These are phyloP conservation scores for Chloroceryle amazona DNA, from an alignment of 2,797 vertebrate genomes.

Conservation along the genomic window DNA sequence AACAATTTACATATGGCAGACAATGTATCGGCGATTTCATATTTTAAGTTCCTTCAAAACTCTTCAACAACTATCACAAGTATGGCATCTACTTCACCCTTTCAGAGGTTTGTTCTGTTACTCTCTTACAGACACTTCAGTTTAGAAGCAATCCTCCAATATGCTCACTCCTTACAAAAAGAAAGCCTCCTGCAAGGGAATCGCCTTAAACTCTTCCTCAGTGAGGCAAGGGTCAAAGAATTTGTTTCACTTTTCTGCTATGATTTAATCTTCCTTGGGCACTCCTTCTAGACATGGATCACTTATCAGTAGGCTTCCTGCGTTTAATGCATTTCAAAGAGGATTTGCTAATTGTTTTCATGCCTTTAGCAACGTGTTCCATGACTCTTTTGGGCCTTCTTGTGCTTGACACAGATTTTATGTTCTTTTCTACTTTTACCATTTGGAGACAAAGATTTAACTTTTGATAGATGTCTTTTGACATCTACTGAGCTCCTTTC, in stretches of 20 bases:
- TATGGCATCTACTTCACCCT: background rate
- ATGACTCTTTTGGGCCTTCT: background rate
- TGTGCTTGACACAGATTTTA: background rate
- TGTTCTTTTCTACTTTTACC: background rate
- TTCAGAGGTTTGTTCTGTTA: background rate
- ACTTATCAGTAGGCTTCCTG: slow-evolving; percentile 36
- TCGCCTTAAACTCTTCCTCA: background rate
- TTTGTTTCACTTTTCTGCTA: background rate
- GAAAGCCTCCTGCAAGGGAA: background rate
- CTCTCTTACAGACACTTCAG: accelerated
- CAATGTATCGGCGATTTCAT: background rate
- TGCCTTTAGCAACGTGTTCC: background rate
- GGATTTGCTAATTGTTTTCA: background rate
- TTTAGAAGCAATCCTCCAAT: background rate
- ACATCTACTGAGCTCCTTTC: background rate
- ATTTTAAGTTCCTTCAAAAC: background rate
- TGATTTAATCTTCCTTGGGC: slow-evolving; percentile 16
- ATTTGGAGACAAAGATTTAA: background rate
- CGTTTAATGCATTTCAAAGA: slow-evolving; percentile 27
- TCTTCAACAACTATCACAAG: background rate
- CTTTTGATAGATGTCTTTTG: background rate
- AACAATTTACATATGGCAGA: background rate
- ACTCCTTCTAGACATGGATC: background rate
- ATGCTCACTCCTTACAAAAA: background rate
- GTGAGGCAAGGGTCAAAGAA: background rate